A percentile compares a stretch with the other conserved stretches of the same genome.
phyloP scores from a whole-genome alignment of 2,113 vertebrate genomes.

The Recurvirostra avosetta region DNA sequence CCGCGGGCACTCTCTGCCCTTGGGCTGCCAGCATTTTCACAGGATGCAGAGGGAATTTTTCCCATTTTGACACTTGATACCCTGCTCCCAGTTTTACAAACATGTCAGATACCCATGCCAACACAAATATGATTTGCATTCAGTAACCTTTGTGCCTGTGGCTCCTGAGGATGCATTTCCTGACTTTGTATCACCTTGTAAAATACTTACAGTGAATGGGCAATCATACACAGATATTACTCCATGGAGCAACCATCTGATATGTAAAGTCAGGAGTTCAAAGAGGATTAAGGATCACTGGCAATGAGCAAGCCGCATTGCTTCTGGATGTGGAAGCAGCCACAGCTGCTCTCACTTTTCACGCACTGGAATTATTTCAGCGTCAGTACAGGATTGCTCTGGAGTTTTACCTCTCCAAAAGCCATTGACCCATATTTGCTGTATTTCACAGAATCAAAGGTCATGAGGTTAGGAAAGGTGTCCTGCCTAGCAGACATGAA shows the following conservation, averaged over 20 bases:
- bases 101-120: not conserved
- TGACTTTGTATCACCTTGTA: not conserved
- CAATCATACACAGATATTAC: slow-evolving; percentile 36
- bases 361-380: slow-evolving; percentile 33
- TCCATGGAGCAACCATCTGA: slow-evolving; percentile 16
- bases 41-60: slow-evolving; percentile 11
- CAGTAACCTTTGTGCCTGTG: slow-evolving; percentile 22
- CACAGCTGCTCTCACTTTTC: slow-evolving; percentile 61
- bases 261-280: slow-evolving; percentile 55
- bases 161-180: not conserved
- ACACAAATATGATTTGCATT: not conserved
- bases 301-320: not conserved
- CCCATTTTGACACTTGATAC: slow-evolving; percentile 40
- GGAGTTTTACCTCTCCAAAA: slow-evolving; percentile 16
- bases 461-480: not conserved
- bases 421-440: slow-evolving; percentile 11
- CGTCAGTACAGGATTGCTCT: not conserved
- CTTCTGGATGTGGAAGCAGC: slow-evolving; percentile 44
- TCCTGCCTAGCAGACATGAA: not conserved
- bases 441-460: slow-evolving; percentile 4
- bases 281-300: slow-evolving; percentile 60
- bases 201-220: slow-evolving; percentile 45
- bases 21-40: slow-evolving; percentile 28
- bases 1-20: not conserved
- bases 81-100: slow-evolving; percentile 12